Base-by-base conservation (phyloP, 35 echinoderm and acorn worm species). In the Holothuria glaberrima region DNA sequence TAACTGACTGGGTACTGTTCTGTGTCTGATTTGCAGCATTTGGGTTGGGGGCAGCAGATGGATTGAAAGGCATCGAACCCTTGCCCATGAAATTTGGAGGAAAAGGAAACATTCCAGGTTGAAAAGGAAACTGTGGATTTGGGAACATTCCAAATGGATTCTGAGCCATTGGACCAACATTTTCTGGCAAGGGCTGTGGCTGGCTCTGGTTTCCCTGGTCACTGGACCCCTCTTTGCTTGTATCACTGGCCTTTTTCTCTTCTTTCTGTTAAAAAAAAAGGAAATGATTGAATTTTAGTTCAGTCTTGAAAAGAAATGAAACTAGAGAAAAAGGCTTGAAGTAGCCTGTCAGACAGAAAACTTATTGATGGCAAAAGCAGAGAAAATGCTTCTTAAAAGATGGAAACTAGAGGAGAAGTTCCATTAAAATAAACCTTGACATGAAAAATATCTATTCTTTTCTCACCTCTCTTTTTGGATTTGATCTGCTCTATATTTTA, bases 31-130 rank as follows among this genome's bases (percentile, higher is more conserved):
- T 29, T 19, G 35, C 31, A 45, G 60, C n/a, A 44, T 78, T 32
- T 19, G 18, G 18, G 56, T 59, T 63, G 21, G 80, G 57, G 5
- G 60, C 5, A 78, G 70, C 86, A 22, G 58, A 38, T 76, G 88
- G 80, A 71, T 75, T 71, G 21, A 90, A 80, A 19, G 56, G 88
- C n/a, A 58, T 86, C 63, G 90, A 81, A n/a, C 82, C 75, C 3
- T 80, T 76, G 27, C 90, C 86, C 91, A 87, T 90, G 20, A 90
- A 87, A 77, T 93, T 93, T 22, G 77, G 90, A 89, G 91, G 94
- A 29, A 93, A 88, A 18, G 61, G 91, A 58, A 96, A 90, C 82
- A 93, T 86, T 12, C 76, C 69, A 16, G 76, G 91, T 50, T 96
- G 94, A 48, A 87, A 82, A 58, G 88, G 86, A 59, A 92, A 75